Evolutionary conservation across 2,797 vertebrate species (phyloP), one percentile per base, ranked within the genome.

Genomic region (Masticophis lateralis): DNA sequence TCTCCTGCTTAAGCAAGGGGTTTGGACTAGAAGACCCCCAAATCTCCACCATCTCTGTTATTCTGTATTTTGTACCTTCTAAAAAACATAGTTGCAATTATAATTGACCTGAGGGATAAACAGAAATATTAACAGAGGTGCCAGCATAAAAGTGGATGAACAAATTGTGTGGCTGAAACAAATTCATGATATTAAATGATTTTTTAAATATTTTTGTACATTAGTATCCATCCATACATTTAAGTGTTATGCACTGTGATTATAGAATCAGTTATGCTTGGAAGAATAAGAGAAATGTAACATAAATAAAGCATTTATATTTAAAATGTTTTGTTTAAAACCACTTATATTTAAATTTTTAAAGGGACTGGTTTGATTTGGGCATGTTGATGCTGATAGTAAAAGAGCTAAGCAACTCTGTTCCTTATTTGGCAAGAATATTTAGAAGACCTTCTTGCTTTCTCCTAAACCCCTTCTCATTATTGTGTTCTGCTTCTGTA

Each of bases 401-500:
- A 55, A 59, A 88, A 18, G 57, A 88, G 47, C 89, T 89, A 92
- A 86, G n/a, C 86, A 43, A 2, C 20, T 83, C 95, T 87, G 9
- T 60, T 10, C 10, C 79, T n/a, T 14, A 86, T 51, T 3, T 27
- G 2, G 0, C 25, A 87, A 69, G 87, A 13, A 89, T 53, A 79
- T 51, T 61, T 90, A 86, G 83, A 88, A 69, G 60, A 47, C 94
- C 43, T 74, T 93, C n/a, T 57, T 88, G 74, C 47, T 51, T 93
- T 32, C 90, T 8, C 47, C 18, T 47, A 12, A 53, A 88, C 11
- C 9, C 2, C 0, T 1, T 8, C 4, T 28, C 74, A 66, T 1
- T 27, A 32, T 79, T 63, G 25, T 28, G 28, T 74, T 95, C 69
- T 93, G 92, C 91, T 95, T 93, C 92, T 83, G 88, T 95, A 5